phyloP scores from a whole-genome alignment of 1,140 invertebrate genomes.

The Venustaconcha ellipsiformis region DNA sequence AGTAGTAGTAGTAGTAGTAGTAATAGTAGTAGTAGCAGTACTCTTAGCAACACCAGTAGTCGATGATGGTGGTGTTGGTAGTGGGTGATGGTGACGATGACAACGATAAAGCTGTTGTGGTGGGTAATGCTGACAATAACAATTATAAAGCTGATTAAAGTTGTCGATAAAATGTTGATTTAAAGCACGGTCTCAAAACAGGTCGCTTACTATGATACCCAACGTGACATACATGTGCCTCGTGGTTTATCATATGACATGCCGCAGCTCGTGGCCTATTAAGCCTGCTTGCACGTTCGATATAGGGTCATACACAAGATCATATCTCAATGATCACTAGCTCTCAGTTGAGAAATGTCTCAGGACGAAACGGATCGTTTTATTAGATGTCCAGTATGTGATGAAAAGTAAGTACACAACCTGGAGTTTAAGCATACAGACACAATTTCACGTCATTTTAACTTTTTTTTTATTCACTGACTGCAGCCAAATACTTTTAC shows the following conservation, averaged over 20 bases:
- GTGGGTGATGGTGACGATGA: background rate
- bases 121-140: background rate
- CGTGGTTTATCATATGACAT: background rate
- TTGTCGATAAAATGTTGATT: background rate
- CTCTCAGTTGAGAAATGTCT: too few species aligned
- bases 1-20: constrained; percentile 6
- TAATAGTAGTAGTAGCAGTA: constrained; percentile 7
- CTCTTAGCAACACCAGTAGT: background rate
- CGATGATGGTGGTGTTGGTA: constrained; percentile 1
- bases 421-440: too few species aligned
- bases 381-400: too few species aligned
- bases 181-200: too few species aligned
- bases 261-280: background rate
- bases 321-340: too few species aligned
- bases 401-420: too few species aligned
- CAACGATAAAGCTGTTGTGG: background rate
- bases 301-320: background rate
- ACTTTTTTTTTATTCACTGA: too few species aligned
- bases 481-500: too few species aligned
- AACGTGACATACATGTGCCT: background rate
- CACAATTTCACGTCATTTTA: too few species aligned
- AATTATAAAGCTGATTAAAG: background rate
- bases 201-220: background rate
- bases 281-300: background rate
- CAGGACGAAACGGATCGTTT: too few species aligned